A percentile compares a stretch with the other conserved stretches of the same genome.
Evolutionary conservation across 2,888 invertebrate species (phyloP).

Genomic region (Netelia virgata): DNA sequence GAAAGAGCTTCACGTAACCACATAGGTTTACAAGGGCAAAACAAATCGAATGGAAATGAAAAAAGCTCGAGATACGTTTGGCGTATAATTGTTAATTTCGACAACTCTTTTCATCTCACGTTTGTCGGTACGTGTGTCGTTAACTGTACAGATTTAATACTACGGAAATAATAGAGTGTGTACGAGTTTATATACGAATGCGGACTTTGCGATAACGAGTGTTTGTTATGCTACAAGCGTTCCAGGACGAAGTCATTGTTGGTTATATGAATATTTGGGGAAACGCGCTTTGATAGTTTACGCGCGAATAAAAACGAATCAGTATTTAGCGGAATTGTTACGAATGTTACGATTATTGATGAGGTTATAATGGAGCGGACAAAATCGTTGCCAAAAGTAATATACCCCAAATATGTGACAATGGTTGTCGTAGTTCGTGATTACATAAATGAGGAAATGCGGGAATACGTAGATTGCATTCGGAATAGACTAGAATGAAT

Average conservation of each 20-base stretch:
- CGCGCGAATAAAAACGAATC: constrained; percentile 26
- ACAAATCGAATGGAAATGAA: constrained; percentile 4
- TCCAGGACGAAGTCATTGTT: constrained; percentile 24
- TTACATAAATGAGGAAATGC: constrained; percentile 6
- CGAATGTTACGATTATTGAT: constrained; percentile 3
- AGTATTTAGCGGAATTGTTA: constrained; percentile 4
- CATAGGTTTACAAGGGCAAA: background rate
- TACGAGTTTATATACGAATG: constrained; percentile 1
- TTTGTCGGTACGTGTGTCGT: constrained; percentile 12
- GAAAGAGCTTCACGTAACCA: background rate
- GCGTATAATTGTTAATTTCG: constrained; percentile 26
- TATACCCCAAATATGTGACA: background rate
- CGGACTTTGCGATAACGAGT: background rate
- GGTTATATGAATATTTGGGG: constrained; percentile 32
- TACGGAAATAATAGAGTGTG: constrained; percentile 29
- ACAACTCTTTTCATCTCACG: constrained; percentile 29
- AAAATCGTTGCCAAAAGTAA: constrained; percentile 13
- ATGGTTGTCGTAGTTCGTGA: background rate
- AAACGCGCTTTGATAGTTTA: constrained; percentile 22
- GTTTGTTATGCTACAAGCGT: constrained; percentile 42
- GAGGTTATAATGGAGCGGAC: background rate
- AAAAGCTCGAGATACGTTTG: background rate
- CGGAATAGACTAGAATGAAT: no score
- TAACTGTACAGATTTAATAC: constrained; percentile 32
- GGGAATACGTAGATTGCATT: background rate